Evolutionary conservation across 2,888 invertebrate genomes (phyloP).

Genomic region (Galerucella calmariensis): DNA sequence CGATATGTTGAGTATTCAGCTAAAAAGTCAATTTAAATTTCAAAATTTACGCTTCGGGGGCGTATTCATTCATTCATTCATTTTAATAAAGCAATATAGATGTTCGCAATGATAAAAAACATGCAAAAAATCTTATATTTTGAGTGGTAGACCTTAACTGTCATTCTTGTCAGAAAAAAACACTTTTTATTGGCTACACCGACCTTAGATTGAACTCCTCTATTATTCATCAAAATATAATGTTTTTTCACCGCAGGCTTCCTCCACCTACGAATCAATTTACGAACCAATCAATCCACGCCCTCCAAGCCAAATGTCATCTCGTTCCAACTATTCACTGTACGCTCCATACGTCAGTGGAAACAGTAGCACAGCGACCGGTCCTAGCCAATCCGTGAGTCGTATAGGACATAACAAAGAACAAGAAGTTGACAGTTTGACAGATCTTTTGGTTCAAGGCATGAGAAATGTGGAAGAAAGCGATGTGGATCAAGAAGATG

Average conservation of each 20-base stretch:
- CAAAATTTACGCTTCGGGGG: too few relatives aligned
- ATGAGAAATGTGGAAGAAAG: slow-evolving; percentile 73
- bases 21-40: too few relatives aligned
- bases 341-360: slow-evolving; percentile 74
- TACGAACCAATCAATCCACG: slow-evolving; percentile 93
- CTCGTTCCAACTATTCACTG: slow-evolving; percentile 74
- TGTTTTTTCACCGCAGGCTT: slow-evolving; percentile 63
- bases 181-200: too few relatives aligned
- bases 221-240: slow-evolving; percentile 3
- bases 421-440: slow-evolving; percentile 89
- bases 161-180: too few relatives aligned
- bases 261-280: slow-evolving; percentile 85
- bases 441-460: slow-evolving; percentile 88
- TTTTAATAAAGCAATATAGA: too few relatives aligned
- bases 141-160: too few relatives aligned
- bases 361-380: slow-evolving; percentile 60
- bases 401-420: slow-evolving; percentile 71
- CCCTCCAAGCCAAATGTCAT: slow-evolving; percentile 77
- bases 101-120: too few relatives aligned
- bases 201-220: too few relatives aligned
- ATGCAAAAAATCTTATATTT: too few relatives aligned
- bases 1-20: too few relatives aligned
- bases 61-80: too few relatives aligned
- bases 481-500: slow-evolving; percentile 55
- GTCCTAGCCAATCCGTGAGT: slow-evolving; percentile 63